These are phyloP conservation scores for Emys orbicularis DNA, from an alignment of 2,797 vertebrate genomes.

Conservation along the genomic window DNA sequence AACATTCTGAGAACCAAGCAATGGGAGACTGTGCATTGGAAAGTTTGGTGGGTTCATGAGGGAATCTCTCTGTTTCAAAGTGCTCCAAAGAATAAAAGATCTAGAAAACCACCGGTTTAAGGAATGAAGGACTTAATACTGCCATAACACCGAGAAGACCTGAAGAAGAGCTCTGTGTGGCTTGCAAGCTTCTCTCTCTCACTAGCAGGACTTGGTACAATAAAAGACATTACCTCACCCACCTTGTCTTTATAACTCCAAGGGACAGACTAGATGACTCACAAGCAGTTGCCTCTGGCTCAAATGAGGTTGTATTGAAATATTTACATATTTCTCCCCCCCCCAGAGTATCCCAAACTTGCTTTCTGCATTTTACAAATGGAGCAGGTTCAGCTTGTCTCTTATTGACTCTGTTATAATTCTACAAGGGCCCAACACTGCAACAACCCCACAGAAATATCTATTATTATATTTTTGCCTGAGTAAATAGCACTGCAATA, in stretches of 20 bases:
- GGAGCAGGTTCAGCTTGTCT: background rate
- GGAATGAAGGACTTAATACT: background rate
- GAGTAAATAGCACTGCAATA: background rate
- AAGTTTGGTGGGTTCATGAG: background rate
- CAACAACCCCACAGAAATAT: background rate
- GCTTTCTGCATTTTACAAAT: background rate
- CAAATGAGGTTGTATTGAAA: background rate
- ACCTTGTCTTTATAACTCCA: background rate
- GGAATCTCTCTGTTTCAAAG: background rate
- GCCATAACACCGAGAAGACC: background rate
- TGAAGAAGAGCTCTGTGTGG: background rate
- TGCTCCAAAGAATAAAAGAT: background rate
- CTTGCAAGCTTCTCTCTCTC: background rate
- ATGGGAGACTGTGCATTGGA: background rate
- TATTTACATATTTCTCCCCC: slow-evolving; percentile 7
- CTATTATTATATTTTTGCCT: background rate
- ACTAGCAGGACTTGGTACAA: background rate
- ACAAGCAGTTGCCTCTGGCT: background rate
- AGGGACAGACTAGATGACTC: background rate
- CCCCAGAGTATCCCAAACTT: background rate
- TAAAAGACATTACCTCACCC: background rate
- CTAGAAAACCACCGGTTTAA: background rate
- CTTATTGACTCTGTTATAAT: background rate
- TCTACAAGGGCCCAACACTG: background rate
- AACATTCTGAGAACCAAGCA: background rate